Percentiles rank a stretch among this genome's conserved stretches.
Evolutionary conservation across 2,113 vertebrate genomes (phyloP).

Genomic region (Calypte anna): DNA sequence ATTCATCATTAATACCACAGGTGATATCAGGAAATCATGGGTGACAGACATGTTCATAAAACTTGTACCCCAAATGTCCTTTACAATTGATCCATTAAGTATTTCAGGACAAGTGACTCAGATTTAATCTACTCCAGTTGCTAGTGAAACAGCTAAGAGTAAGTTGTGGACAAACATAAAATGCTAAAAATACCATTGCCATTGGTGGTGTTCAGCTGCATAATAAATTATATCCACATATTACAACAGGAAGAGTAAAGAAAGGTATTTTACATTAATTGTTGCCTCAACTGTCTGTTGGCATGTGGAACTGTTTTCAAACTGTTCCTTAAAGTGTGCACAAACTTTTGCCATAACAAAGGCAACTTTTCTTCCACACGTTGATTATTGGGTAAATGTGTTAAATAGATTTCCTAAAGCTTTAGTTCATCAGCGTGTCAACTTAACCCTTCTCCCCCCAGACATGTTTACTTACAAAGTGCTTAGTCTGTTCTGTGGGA

Average conservation of each 20-base stretch:
- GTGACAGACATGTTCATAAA: background rate
- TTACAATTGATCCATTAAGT: background rate
- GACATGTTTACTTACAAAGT: background rate
- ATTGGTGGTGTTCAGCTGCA: background rate
- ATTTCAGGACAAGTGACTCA: conserved; percentile 12
- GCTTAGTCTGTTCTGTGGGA: rapidly evolving
- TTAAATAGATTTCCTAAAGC: background rate
- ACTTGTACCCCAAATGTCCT: conserved; percentile 15
- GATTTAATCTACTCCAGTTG: background rate
- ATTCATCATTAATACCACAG: conserved; percentile 16
- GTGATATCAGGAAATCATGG: conserved; percentile 36
- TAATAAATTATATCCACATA: background rate
- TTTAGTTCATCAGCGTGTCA: background rate
- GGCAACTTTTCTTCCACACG: background rate
- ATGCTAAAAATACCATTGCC: background rate
- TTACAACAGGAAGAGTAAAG: background rate
- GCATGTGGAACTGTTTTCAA: background rate
- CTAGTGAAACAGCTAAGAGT: background rate
- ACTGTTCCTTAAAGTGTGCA: background rate
- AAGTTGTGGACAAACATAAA: background rate
- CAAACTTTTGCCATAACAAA: background rate
- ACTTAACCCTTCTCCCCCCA: background rate
- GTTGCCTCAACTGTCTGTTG: background rate
- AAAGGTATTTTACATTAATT: background rate
- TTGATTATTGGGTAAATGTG: background rate